Percentiles rank a stretch among this genome's conserved stretches.
Evolutionary conservation across 2,797 vertebrate species (phyloP).

Genomic region (Melanotaenia pygmaea): DNA sequence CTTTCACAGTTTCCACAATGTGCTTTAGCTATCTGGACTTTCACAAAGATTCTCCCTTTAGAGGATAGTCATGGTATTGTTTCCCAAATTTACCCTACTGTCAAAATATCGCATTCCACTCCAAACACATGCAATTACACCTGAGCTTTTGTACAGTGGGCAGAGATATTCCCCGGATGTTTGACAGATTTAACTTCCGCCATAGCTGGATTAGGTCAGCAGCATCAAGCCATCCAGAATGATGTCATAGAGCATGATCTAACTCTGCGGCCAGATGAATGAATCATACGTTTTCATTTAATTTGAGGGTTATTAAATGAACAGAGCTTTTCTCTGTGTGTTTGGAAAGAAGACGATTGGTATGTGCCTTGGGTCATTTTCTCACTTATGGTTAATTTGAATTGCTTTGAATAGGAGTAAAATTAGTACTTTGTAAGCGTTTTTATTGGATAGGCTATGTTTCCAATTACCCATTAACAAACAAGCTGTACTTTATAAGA

Average conservation of each 20-base stretch:
- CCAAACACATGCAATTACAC: conserved; percentile 12
- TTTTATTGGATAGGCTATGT: conserved; percentile 62
- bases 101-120: conserved; percentile 11
- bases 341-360: conserved; percentile 66
- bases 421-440: conserved; percentile 63
- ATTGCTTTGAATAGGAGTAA: conserved; percentile 57
- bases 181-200: conserved; percentile 74
- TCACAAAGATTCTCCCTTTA: conserved; percentile 17
- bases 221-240: conserved; percentile 73
- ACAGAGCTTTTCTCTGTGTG: conserved; percentile 78
- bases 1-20: conserved; percentile 27
- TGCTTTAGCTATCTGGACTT: conserved; percentile 26
- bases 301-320: conserved; percentile 83
- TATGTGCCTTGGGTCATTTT: conserved; percentile 69
- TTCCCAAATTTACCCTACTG: conserved; percentile 7
- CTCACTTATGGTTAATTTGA: conserved; percentile 71
- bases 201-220: conserved; percentile 70
- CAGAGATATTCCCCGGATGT: conserved; percentile 62
- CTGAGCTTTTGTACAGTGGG: neutral
- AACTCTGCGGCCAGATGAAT: conserved; percentile 82
- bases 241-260: conserved; percentile 86
- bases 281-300: conserved; percentile 85
- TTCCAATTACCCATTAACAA: conserved; percentile 69
- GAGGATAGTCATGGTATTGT: conserved; percentile 8
- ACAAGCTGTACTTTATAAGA: conserved; percentile 56